Percentiles rank a stretch among this genome's conserved stretches.
Conservation (phyloP, 2,888 invertebrate species). For the Lacanobia wlatinum region DNA sequence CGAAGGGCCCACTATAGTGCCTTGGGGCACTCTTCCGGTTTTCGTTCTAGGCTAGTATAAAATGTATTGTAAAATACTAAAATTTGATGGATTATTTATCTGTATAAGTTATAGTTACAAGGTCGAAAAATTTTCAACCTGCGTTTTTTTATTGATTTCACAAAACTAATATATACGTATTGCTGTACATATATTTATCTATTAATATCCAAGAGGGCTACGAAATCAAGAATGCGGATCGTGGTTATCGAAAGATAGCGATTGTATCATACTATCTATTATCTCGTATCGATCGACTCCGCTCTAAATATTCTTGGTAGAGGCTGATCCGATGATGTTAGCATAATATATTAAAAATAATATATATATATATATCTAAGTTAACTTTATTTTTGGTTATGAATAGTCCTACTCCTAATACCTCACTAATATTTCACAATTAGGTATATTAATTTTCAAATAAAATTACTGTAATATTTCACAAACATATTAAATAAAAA, state of each 20-base stretch:
- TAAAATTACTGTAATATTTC: no score
- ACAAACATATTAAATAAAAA: no score
- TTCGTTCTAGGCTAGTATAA: neutral
- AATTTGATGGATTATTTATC: no score
- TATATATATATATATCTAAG: no score
- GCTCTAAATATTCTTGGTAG: conserved; percentile 38
- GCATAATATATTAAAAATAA: no score
- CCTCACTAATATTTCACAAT: no score
- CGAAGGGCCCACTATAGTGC: neutral
- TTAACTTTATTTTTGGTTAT: no score
- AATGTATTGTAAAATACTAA: neutral
- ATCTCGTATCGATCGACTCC: conserved; percentile 54
- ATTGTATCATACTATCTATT: conserved; percentile 50
- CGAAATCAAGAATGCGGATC: conserved; percentile 60
- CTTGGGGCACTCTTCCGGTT: neutral
- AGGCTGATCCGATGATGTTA: conserved; percentile 7
- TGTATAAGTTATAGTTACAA: no score
- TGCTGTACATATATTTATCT: conserved; percentile 21
- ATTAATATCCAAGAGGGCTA: conserved; percentile 40
- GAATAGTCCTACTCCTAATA: no score
- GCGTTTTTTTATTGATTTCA: neutral
- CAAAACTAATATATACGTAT: conserved; percentile 19
- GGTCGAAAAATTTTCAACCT: no score
- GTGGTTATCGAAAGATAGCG: conserved; percentile 52
- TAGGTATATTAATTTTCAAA: no score